Conservation (phyloP, 2,888 invertebrate species). For the Agrenia bidenticulata region DNA sequence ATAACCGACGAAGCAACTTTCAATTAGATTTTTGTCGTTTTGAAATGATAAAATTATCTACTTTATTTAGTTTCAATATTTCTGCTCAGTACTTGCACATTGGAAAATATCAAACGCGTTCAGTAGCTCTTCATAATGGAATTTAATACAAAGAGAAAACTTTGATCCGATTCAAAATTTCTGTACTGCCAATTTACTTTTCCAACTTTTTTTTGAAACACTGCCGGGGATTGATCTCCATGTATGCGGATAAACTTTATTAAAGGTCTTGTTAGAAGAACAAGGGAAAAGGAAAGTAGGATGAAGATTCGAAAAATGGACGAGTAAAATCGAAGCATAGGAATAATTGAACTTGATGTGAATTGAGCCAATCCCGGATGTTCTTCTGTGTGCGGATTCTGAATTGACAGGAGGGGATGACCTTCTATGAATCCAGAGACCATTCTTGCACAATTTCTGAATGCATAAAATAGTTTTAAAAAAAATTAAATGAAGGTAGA, state of each 20-base stretch:
- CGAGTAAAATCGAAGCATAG: conserved; percentile 51
- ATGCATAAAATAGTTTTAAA: conserved; percentile 7
- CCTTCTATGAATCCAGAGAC: conserved; percentile 39
- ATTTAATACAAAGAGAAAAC: too few species aligned
- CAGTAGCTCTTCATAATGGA: background rate
- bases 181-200: conserved; percentile 38
- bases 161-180: conserved; percentile 8
- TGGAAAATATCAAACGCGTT: too few species aligned
- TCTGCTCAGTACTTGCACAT: too few species aligned
- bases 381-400: conserved; percentile 43
- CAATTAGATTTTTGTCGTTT: too few species aligned
- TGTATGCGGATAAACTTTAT: conserved; percentile 37
- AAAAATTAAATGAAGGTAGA: background rate
- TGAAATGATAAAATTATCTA: too few species aligned
- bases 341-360: conserved; percentile 46
- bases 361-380: conserved; percentile 50
- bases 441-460: conserved; percentile 33
- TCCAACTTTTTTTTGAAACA: conserved; percentile 43
- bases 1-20: too few species aligned
- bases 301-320: conserved; percentile 46
- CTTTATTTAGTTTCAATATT: too few species aligned
- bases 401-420: conserved; percentile 46
- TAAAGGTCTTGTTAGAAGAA: conserved; percentile 44
- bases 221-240: conserved; percentile 42
- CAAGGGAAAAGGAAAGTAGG: conserved; percentile 36